These are phyloP conservation scores for Rana temporaria DNA, from an alignment of 2,113 vertebrate genomes.

Conservation along the genomic window DNA sequence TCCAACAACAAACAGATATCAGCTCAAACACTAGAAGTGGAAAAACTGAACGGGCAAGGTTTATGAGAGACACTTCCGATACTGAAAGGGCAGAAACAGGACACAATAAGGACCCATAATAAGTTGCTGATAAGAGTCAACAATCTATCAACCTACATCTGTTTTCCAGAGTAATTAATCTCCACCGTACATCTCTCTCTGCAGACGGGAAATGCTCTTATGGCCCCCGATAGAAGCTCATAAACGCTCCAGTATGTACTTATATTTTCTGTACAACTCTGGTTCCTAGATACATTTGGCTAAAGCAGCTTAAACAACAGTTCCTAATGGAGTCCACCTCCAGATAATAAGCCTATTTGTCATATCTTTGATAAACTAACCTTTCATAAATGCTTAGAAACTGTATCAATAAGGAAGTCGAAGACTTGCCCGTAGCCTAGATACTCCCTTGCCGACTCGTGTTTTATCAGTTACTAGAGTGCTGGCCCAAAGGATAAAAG, in stretches of 20 bases:
- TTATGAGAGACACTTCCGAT: conserved; percentile 28
- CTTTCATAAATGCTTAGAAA: conserved; percentile 73
- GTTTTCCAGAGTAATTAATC: conserved; percentile 52
- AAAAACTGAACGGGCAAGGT: conserved; percentile 1
- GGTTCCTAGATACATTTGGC: conserved; percentile 64
- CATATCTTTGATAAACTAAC: conserved; percentile 67
- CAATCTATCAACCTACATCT: conserved; percentile 49
- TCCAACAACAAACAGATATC: neutral
- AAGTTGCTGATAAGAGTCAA: conserved; percentile 45
- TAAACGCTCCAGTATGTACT: conserved; percentile 29
- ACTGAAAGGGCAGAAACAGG: conserved; percentile 15
- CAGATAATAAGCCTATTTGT: conserved; percentile 73
- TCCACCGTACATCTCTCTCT: conserved; percentile 10
- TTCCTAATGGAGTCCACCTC: conserved; percentile 70
- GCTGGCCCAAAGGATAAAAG: conserved; percentile 59
- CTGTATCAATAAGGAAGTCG: conserved; percentile 65
- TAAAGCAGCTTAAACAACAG: conserved; percentile 62
- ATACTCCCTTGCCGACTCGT: conserved; percentile 67
- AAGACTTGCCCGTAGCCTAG: conserved; percentile 63
- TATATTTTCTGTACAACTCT: conserved; percentile 53
- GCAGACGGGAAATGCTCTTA: conserved; percentile 43
- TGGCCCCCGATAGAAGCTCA: conserved; percentile 13
- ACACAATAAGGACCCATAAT: conserved; percentile 38
- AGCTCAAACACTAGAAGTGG: neutral
- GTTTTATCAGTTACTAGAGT: conserved; percentile 68